Percentiles rank a stretch among this genome's conserved stretches.
phyloP scores from a whole-genome alignment of 1,140 invertebrate species.

The Zaprionus inermis region DNA sequence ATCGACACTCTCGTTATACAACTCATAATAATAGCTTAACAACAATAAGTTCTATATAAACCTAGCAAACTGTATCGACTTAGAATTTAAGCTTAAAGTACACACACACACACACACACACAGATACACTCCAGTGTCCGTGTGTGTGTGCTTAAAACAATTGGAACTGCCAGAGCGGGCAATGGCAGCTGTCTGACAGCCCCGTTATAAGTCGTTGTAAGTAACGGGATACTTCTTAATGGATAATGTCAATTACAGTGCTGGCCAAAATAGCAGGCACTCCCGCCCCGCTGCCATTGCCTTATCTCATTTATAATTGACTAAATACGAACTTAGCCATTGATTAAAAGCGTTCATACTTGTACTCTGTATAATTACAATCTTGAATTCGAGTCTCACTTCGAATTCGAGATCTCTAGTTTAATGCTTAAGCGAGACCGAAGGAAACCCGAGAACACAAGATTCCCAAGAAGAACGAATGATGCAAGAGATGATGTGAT shows the following conservation, averaged over 20 bases:
- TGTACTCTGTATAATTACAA: conserved; percentile 49
- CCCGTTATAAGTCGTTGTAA: conserved; percentile 57
- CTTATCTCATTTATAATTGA: conserved; percentile 69
- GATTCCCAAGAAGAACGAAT: conserved; percentile 75
- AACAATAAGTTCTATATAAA: conserved; percentile 29
- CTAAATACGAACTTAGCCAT: conserved; percentile 76
- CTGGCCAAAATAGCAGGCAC: conserved; percentile 45
- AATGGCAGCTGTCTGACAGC: conserved; percentile 52
- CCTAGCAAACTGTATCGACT: conserved; percentile 61
- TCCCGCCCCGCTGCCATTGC: background rate
- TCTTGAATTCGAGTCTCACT: background rate
- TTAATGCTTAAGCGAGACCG: conserved; percentile 6
- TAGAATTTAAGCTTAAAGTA: conserved; percentile 60
- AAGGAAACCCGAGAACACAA: conserved; percentile 18
- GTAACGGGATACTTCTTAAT: conserved; percentile 61
- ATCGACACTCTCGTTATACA: conserved; percentile 25
- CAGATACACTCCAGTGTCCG: background rate
- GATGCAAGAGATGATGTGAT: conserved; percentile 18
- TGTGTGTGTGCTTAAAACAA: conserved; percentile 19
- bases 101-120: conserved; percentile 15
- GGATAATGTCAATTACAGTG: conserved; percentile 73
- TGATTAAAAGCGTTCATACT: conserved; percentile 55
- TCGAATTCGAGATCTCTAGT: conserved; percentile 13
- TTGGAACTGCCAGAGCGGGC: conserved; percentile 23
- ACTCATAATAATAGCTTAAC: conserved; percentile 70